Conservation (phyloP, 2,888 invertebrate species). For the Adineta ricciae region DNA sequence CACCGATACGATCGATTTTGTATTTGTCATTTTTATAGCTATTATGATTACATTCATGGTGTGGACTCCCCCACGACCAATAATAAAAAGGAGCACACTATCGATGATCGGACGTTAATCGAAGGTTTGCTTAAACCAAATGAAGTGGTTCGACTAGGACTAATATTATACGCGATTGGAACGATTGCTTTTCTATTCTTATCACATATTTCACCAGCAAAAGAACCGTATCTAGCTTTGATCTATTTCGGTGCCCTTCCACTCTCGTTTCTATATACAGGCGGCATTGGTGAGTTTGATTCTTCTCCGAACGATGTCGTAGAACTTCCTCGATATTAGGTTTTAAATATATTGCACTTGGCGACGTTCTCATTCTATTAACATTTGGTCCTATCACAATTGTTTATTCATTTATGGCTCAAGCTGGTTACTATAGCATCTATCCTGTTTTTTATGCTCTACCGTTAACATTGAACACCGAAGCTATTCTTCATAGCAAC, state of each 20-base stretch:
- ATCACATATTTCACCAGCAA: slow-evolving; percentile 70
- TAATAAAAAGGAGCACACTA: slow-evolving; percentile 43
- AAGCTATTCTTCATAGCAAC: slow-evolving; percentile 86
- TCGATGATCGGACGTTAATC: slow-evolving; percentile 85
- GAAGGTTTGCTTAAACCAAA: slow-evolving; percentile 74
- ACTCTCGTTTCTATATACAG: slow-evolving; percentile 88
- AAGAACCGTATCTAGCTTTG: slow-evolving; percentile 83
- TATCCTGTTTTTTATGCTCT: slow-evolving; percentile 82
- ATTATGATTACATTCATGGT: slow-evolving; percentile 83
- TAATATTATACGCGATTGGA: slow-evolving; percentile 73
- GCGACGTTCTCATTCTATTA: slow-evolving; percentile 78
- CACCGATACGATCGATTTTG: no score
- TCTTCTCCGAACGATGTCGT: no score
- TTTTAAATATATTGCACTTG: slow-evolving; percentile 83
- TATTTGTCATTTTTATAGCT: slow-evolving; percentile 51
- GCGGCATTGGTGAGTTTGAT: slow-evolving; percentile 59
- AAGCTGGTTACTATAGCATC: slow-evolving; percentile 61
- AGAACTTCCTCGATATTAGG: slow-evolving; percentile 51
- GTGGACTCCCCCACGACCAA: slow-evolving; percentile 65
- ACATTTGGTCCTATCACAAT: slow-evolving; percentile 88
- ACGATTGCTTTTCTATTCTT: slow-evolving; percentile 70
- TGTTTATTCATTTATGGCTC: slow-evolving; percentile 80
- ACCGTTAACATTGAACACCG: slow-evolving; percentile 81
- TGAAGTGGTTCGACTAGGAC: slow-evolving; percentile 76
- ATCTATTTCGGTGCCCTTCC: slow-evolving; percentile 89